Conservation (phyloP, 2,113 vertebrate species). For the Chaetura pelagica region DNA sequence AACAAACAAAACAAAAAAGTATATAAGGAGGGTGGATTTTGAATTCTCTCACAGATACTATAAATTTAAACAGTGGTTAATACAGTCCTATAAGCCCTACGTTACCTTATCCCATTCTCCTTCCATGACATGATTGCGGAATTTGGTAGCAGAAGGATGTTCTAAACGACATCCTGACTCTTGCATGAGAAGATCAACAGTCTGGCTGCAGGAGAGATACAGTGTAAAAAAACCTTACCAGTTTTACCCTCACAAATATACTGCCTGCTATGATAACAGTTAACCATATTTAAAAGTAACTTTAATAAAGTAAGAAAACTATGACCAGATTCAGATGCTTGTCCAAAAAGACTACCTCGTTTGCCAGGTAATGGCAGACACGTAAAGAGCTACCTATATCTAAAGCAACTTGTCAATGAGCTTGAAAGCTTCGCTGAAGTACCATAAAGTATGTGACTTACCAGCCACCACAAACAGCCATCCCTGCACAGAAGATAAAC, state of each 20-base stretch:
- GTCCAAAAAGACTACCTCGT: neutral
- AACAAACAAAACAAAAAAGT: neutral
- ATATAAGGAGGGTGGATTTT: conserved; percentile 57
- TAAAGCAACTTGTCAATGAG: neutral
- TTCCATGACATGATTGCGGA: conserved; percentile 99
- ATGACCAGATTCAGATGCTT: neutral
- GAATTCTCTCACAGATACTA: conserved; percentile 49
- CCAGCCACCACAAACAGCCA: conserved; percentile 47
- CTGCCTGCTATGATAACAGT: conserved; percentile 58
- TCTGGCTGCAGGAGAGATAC: conserved; percentile 94
- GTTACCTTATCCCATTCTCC: conserved; percentile 99
- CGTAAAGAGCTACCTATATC: neutral
- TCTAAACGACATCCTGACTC: conserved; percentile 99
- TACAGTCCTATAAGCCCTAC: conserved; percentile 78
- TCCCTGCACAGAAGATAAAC: conserved; percentile 33
- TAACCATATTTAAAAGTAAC: conserved; percentile 30
- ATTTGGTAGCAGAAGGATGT: conserved; percentile 98
- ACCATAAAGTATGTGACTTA: conserved; percentile 50
- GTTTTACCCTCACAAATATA: conserved; percentile 74
- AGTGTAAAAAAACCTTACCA: conserved; percentile 82
- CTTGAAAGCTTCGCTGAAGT: conserved; percentile 42
- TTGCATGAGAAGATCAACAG: conserved; percentile 99
- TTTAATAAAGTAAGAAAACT: conserved; percentile 2
- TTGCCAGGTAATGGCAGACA: neutral
- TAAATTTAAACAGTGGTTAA: conserved; percentile 74